These are phyloP conservation scores for Acrocephalus kingi DNA, from an alignment of 2,113 vertebrate genomes.

Conservation along the genomic window DNA sequence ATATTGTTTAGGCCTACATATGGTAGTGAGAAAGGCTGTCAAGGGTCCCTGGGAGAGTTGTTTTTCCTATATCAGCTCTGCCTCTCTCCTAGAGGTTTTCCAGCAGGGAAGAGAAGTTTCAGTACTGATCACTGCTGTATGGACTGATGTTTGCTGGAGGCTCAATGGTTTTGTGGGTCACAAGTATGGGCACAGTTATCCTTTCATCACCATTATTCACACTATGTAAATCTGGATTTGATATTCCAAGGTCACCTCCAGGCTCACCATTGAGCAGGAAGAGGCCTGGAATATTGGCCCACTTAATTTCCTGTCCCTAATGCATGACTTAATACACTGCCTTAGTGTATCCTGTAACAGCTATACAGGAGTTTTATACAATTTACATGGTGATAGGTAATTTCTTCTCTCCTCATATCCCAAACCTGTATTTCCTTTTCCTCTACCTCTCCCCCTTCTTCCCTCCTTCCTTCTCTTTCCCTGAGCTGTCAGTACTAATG, in stretches of 20 bases:
- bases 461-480: constrained; percentile 12
- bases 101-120: not conserved
- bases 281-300: not conserved
- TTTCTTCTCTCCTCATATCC: not conserved
- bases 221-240: not conserved
- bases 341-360: not conserved
- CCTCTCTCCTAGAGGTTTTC: not conserved
- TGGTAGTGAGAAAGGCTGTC: not conserved
- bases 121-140: not conserved
- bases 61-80: not conserved
- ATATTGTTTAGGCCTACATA: not conserved
- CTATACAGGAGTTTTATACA: not conserved
- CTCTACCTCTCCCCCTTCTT: not conserved
- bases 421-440: not conserved
- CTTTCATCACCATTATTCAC: not conserved
- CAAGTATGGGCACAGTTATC: not conserved
- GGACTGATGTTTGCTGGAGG: not conserved
- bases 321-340: not conserved
- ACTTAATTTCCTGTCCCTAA: not conserved
- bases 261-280: not conserved
- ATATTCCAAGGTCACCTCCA: not conserved
- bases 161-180: not conserved
- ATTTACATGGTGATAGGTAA: not conserved
- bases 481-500: constrained; percentile 66
- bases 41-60: not conserved